A percentile compares a stretch with the other conserved stretches of the same genome.
Conservation (phyloP, 2,797 vertebrate genomes). For the Eospalax fontanierii region DNA sequence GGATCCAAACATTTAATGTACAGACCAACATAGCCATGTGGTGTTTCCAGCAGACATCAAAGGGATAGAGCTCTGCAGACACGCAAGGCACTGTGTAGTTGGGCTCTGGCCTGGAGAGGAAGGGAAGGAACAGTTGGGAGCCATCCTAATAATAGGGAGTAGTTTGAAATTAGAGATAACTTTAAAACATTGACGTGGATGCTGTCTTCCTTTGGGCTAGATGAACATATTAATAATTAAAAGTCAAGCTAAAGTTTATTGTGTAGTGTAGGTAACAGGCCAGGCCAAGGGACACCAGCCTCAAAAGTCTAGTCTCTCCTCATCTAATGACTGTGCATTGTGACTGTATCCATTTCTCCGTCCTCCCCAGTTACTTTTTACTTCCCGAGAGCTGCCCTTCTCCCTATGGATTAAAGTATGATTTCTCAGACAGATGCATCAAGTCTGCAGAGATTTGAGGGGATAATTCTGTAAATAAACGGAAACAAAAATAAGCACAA, state of each 20-base stretch:
- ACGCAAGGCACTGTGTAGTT: neutral
- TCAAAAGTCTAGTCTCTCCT: neutral
- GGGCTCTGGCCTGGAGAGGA: neutral
- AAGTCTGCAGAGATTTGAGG: neutral
- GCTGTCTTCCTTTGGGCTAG: neutral
- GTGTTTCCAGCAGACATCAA: neutral
- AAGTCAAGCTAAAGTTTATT: neutral
- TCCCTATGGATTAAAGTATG: neutral
- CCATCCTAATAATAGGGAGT: neutral
- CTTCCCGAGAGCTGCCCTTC: neutral
- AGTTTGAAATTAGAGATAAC: constrained; percentile 30
- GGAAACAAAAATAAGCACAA: neutral
- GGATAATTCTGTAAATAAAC: constrained; percentile 4
- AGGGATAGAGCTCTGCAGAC: neutral
- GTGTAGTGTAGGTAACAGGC: neutral
- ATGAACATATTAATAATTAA: constrained; percentile 16
- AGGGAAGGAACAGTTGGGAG: neutral
- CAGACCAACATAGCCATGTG: neutral
- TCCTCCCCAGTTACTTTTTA: neutral
- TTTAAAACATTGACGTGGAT: constrained; percentile 6
- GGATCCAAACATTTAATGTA: neutral
- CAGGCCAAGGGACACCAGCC: neutral
- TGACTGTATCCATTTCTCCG: neutral
- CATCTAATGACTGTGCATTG: neutral
- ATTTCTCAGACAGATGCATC: neutral